phyloP scores from a whole-genome alignment of 2,113 vertebrate genomes.

The Syngnathoides biaculeatus region DNA sequence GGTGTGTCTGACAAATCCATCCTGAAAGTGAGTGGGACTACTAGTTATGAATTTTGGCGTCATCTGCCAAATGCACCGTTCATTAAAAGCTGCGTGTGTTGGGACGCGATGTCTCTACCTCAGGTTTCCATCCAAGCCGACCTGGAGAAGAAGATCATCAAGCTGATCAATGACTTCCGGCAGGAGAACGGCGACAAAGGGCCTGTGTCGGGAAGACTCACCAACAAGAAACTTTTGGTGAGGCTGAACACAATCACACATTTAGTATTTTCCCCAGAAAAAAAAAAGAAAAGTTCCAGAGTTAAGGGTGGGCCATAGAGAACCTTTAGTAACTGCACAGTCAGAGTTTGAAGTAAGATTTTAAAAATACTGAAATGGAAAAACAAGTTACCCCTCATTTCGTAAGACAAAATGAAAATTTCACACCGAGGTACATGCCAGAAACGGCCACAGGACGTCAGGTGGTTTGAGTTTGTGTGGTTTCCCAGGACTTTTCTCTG shows the following conservation, averaged over 20 bases:
- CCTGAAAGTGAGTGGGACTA: slow-evolving; percentile 77
- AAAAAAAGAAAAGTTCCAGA: too few species aligned
- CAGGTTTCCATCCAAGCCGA: slow-evolving; percentile 88
- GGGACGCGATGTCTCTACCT: neutral
- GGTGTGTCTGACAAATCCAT: slow-evolving; percentile 84
- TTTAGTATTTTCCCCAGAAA: neutral
- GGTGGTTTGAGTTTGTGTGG: too few species aligned
- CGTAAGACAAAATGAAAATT: neutral
- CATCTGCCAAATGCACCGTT: neutral
- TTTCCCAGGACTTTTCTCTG: neutral
- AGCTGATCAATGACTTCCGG: slow-evolving; percentile 89
- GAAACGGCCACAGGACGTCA: too few species aligned
- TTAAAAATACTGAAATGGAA: neutral
- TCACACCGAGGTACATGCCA: neutral
- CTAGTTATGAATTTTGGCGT: neutral
- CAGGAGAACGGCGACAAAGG: slow-evolving; percentile 82
- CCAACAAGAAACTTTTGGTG: slow-evolving; percentile 92
- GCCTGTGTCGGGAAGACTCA: slow-evolving; percentile 87
- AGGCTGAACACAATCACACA: neutral
- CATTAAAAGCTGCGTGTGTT: neutral
- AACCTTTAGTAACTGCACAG: too few species aligned
- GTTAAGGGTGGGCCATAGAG: too few species aligned
- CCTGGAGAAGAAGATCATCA: slow-evolving; percentile 90
- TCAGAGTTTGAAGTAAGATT: neutral
- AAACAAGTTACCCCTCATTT: neutral